phyloP scores from a whole-genome alignment of 1,140 invertebrate genomes.

The Lanistes nyassanus region DNA sequence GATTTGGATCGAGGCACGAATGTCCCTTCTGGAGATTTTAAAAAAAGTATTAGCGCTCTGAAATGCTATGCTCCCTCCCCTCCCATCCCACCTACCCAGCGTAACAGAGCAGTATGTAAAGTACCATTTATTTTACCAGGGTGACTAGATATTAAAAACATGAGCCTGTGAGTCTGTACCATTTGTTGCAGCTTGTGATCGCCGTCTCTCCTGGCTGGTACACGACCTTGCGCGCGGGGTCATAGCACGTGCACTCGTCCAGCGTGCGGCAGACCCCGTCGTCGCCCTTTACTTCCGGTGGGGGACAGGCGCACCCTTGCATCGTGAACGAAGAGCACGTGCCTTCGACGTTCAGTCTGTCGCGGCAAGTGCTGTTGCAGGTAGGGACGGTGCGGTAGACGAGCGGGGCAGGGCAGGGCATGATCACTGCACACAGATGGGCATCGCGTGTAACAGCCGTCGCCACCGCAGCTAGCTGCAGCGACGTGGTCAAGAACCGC shows the following conservation, averaged over 20 bases:
- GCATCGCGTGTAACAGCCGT: too few relatives aligned
- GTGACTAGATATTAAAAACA: not conserved
- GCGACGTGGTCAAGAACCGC: too few relatives aligned
- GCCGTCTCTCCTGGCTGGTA: conserved; percentile 6
- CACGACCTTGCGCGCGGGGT: conserved; percentile 70
- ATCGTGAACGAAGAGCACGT: conserved; percentile 33
- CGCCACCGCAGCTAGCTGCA: too few relatives aligned
- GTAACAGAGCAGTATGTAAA: not conserved
- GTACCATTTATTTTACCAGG: not conserved
- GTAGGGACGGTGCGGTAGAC: conserved; percentile 3
- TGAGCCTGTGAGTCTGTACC: not conserved
- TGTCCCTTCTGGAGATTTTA: not conserved
- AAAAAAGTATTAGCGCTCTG: not conserved
- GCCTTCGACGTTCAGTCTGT: conserved; percentile 13
- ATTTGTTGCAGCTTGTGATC: not conserved
- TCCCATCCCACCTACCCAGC: too few relatives aligned
- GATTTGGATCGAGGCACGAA: too few relatives aligned
- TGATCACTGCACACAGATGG: not conserved
- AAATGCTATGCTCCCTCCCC: too few relatives aligned
- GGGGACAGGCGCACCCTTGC: conserved; percentile 37
- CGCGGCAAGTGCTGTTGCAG: conserved; percentile 34
- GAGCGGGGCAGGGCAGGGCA: not conserved
- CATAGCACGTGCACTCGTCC: conserved; percentile 78
- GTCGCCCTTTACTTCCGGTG: conserved; percentile 51
- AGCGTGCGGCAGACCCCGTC: conserved; percentile 80